These are phyloP conservation scores for Marmota monax DNA, from an alignment of 2,113 vertebrate genomes.

Conservation along the genomic window DNA sequence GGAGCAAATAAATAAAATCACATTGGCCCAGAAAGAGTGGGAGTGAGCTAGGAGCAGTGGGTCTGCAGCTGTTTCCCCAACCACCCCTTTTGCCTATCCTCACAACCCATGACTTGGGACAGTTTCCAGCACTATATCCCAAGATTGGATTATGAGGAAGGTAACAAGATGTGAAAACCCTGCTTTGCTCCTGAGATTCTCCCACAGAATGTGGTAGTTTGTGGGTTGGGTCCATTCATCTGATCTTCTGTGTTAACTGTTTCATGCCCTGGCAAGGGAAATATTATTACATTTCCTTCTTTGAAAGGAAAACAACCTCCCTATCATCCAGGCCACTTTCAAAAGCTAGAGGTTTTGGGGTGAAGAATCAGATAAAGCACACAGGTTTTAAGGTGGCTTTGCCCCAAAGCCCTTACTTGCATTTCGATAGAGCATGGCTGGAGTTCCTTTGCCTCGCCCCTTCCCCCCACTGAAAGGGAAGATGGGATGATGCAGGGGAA, in stretches of 20 bases:
- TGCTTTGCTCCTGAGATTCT: slow-evolving; percentile 21
- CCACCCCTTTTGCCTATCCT: neutral
- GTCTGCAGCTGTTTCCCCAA: neutral
- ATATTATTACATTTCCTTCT: slow-evolving; percentile 14
- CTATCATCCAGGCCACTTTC: neutral
- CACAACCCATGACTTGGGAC: slow-evolving; percentile 46
- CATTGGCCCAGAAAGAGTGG: slow-evolving; percentile 53
- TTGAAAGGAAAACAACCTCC: slow-evolving; percentile 41
- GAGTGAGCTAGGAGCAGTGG: neutral
- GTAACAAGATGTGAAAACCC: neutral
- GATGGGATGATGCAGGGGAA: slow-evolving; percentile 70
- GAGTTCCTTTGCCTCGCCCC: slow-evolving; percentile 64
- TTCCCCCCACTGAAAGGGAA: slow-evolving; percentile 53
- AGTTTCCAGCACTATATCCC: slow-evolving; percentile 14
- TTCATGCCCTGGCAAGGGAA: slow-evolving; percentile 49
- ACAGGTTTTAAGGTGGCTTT: neutral
- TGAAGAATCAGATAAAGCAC: slow-evolving; percentile 49
- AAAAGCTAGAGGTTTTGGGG: slow-evolving; percentile 33
- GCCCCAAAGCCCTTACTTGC: slow-evolving; percentile 41
- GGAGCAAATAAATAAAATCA: slow-evolving; percentile 88
- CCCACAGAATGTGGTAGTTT: neutral
- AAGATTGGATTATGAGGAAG: neutral
- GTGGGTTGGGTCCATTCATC: slow-evolving; percentile 18
- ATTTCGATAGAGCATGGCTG: slow-evolving; percentile 25
- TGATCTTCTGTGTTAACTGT: slow-evolving; percentile 7